Conservation (phyloP, 1,140 invertebrate genomes). For the Linepithema humile region DNA sequence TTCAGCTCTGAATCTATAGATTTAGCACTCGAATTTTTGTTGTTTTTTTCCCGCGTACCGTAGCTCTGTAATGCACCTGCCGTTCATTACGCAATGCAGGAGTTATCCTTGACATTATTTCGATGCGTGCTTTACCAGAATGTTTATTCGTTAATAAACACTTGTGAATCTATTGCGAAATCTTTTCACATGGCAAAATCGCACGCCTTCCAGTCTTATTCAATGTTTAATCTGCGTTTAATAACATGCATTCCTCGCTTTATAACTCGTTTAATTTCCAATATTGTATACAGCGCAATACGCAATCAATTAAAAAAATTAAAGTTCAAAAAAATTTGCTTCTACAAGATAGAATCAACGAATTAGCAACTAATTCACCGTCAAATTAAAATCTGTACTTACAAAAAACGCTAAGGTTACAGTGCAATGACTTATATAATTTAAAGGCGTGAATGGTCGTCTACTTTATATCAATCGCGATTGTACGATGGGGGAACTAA, state of each 20-base stretch:
- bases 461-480: not conserved
- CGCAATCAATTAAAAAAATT: not conserved
- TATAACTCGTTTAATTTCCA: too few relatives aligned
- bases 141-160: conserved; percentile 67
- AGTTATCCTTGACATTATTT: conserved; percentile 82
- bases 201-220: not conserved
- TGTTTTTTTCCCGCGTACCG: conserved; percentile 17
- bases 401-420: not conserved
- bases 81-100: conserved; percentile 73
- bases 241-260: not conserved
- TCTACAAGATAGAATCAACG: not conserved
- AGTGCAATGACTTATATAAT: not conserved
- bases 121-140: conserved; percentile 74
- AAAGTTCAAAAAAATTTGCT: not conserved
- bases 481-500: not conserved
- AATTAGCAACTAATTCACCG: not conserved
- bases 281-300: not conserved
- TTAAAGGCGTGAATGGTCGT: conserved; percentile 17
- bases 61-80: conserved; percentile 72
- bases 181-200: not conserved
- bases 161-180: conserved; percentile 74
- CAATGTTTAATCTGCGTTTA: conserved; percentile 22
- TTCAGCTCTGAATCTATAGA: not conserved
- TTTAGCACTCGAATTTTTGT: not conserved
- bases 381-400: not conserved